Percentiles rank a stretch among this genome's conserved stretches.
Conservation (phyloP, 2,797 vertebrate genomes). For the Centroberyx gerrardi region DNA sequence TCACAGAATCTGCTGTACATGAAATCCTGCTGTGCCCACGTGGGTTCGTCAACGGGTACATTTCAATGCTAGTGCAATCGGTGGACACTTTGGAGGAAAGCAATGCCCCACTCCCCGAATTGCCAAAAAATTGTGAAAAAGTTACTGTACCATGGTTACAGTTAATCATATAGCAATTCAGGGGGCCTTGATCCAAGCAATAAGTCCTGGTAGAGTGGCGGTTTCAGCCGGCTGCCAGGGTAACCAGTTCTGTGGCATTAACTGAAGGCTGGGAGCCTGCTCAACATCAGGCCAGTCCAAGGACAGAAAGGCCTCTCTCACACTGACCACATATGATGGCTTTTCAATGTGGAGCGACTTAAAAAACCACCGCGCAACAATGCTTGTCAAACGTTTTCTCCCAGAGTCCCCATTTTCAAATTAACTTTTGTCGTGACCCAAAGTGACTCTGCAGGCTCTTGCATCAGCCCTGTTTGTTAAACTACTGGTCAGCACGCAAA, state of each 20-base stretch:
- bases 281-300: constrained; percentile 41
- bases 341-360: constrained; percentile 46
- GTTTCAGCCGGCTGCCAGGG: constrained; percentile 49
- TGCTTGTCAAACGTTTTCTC: background rate
- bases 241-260: constrained; percentile 47
- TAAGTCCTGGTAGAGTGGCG: constrained; percentile 47
- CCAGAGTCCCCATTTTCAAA: background rate
- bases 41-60: background rate
- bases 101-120: background rate
- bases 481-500: background rate
- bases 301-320: constrained; percentile 27
- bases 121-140: background rate
- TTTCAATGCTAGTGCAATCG: background rate
- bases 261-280: constrained; percentile 52
- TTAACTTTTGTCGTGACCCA: background rate
- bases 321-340: constrained; percentile 40
- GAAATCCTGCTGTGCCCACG: background rate
- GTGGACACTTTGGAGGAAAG: background rate
- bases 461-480: background rate
- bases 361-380: constrained; percentile 4
- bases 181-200: constrained; percentile 25
- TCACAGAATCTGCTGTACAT: background rate
- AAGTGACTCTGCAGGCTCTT: background rate
- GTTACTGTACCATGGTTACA: background rate
- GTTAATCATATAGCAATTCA: background rate